phyloP scores from a whole-genome alignment of 2,888 invertebrate species.

The Phanerotoma sp. region DNA sequence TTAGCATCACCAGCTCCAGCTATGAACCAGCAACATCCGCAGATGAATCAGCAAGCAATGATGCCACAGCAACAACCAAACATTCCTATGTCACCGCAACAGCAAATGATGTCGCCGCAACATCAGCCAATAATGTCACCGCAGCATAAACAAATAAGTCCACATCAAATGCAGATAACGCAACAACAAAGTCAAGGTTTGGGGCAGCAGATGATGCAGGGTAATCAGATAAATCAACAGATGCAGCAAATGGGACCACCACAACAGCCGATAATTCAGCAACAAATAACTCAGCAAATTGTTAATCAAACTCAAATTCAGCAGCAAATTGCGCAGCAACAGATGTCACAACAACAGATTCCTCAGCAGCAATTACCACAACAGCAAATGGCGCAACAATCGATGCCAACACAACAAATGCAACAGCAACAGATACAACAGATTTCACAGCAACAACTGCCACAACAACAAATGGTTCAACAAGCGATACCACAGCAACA shows the following conservation, averaged over 20 bases:
- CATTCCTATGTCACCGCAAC: slow-evolving; percentile 35
- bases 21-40: slow-evolving; percentile 18
- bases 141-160: slow-evolving; percentile 41
- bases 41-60: slow-evolving; percentile 26
- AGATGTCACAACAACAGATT: slow-evolving; percentile 60
- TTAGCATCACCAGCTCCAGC: not conserved
- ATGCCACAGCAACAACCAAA: slow-evolving; percentile 37
- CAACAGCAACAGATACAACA: slow-evolving; percentile 47
- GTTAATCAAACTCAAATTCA: slow-evolving; percentile 24
- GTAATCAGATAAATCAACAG: slow-evolving; percentile 38
- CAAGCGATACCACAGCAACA: slow-evolving; percentile 40
- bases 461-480: not conserved
- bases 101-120: slow-evolving; percentile 49
- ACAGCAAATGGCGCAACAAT: slow-evolving; percentile 32
- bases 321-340: slow-evolving; percentile 38
- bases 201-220: slow-evolving; percentile 32
- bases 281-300: slow-evolving; percentile 36
- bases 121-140: slow-evolving; percentile 46
- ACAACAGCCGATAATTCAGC: slow-evolving; percentile 41
- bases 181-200: slow-evolving; percentile 20
- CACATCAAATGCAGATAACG: slow-evolving; percentile 51
- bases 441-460: slow-evolving; percentile 36
- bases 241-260: slow-evolving; percentile 28
- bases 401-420: slow-evolving; percentile 57
- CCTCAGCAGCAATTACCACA: slow-evolving; percentile 40